Evolutionary conservation across 2,797 vertebrate genomes (phyloP).

Genomic region (Agapornis canus): DNA sequence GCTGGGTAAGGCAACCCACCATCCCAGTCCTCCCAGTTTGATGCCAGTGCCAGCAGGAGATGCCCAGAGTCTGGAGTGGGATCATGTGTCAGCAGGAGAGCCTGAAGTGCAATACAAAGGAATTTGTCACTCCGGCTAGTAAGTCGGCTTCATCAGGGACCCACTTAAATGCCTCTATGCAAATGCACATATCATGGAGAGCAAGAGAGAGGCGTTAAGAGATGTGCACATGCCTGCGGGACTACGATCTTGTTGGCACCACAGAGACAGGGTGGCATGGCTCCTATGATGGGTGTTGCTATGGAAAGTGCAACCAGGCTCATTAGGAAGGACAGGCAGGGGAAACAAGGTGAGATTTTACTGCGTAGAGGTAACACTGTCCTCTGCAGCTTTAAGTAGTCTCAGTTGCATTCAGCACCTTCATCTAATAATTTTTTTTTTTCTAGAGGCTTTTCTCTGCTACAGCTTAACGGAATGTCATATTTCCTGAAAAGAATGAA

Average conservation of each 20-base stretch:
- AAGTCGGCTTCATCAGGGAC: neutral
- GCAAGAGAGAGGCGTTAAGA: neutral
- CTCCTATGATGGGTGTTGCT: neutral
- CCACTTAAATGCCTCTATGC: neutral
- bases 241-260: neutral
- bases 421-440: neutral
- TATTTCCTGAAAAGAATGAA: neutral
- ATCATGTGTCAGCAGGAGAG: neutral
- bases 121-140: neutral
- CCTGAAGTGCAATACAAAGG: neutral
- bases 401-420: neutral
- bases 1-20: neutral
- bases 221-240: rapidly evolving
- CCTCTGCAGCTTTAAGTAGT: neutral
- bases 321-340: neutral
- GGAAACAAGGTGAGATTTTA: neutral
- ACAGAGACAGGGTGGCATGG: neutral
- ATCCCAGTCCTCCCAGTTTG: neutral
- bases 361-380: neutral
- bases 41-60: neutral
- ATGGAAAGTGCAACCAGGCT: neutral
- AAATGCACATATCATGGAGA: neutral
- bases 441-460: neutral
- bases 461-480: neutral
- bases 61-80: neutral